Conservation (phyloP, 1,140 invertebrate genomes). For the Drosophila azteca region DNA sequence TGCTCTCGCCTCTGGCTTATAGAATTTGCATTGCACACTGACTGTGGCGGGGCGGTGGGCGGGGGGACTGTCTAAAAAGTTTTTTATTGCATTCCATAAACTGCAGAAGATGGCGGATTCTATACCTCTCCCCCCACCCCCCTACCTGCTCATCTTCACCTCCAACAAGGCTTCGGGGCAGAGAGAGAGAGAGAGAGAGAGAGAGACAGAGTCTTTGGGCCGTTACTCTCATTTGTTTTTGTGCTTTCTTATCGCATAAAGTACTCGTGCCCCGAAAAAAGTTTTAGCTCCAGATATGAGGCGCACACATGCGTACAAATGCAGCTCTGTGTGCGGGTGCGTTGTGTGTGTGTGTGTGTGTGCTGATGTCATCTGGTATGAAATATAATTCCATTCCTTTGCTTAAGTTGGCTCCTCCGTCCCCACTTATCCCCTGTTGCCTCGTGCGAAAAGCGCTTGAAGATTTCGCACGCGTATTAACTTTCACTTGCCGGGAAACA, state of each 20-base stretch:
- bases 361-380: slow-evolving; percentile 71
- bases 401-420: slow-evolving; percentile 23
- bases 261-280: slow-evolving; percentile 34
- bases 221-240: slow-evolving; percentile 25
- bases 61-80: slow-evolving; percentile 68
- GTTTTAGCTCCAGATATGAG: slow-evolving; percentile 24
- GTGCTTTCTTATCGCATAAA: slow-evolving; percentile 47
- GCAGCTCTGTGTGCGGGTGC: slow-evolving; percentile 39
- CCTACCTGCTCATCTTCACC: neutral
- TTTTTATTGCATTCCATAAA: slow-evolving; percentile 78
- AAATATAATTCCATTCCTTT: slow-evolving; percentile 77
- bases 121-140: neutral
- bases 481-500: slow-evolving; percentile 70
- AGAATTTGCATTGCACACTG: slow-evolving; percentile 72
- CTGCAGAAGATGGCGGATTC: slow-evolving; percentile 39
- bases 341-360: neutral
- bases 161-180: neutral
- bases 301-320: slow-evolving; percentile 29
- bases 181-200: neutral
- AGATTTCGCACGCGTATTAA: slow-evolving; percentile 77
- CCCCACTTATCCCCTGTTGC: neutral
- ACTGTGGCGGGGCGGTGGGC: neutral
- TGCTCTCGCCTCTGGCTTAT: slow-evolving; percentile 37
- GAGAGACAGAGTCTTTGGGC: slow-evolving; percentile 13
- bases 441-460: slow-evolving; percentile 44